Percentiles rank a stretch among this genome's conserved stretches.
These are phyloP conservation scores for Globicephala melas DNA, from an alignment of 2,113 vertebrate genomes.

Conservation along the genomic window DNA sequence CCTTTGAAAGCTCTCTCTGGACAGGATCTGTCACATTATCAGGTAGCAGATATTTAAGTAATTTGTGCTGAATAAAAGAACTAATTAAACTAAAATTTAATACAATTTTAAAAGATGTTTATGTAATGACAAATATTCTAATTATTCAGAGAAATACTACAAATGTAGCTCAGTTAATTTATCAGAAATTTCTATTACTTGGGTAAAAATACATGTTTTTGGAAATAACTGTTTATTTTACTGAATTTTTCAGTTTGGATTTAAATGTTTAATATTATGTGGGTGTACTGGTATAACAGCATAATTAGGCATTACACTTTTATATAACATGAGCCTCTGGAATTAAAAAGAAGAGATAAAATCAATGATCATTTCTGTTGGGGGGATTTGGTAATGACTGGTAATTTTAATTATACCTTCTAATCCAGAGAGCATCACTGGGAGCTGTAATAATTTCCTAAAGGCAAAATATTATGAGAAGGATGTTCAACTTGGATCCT, in stretches of 20 bases:
- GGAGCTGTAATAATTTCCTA: neutral
- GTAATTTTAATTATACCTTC: neutral
- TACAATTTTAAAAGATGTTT: neutral
- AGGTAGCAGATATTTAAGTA: neutral
- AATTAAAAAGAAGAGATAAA: neutral
- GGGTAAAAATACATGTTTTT: neutral
- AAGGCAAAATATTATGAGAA: neutral
- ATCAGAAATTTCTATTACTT: neutral
- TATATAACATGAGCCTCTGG: neutral
- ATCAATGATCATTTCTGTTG: neutral
- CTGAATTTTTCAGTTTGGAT: neutral
- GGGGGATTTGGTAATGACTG: neutral
- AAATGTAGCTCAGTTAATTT: neutral
- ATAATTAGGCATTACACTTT: neutral
- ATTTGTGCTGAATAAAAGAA: neutral
- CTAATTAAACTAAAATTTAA: neutral
- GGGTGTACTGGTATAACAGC: neutral
- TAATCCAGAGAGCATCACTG: neutral
- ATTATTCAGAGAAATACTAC: neutral
- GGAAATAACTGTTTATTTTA: neutral
- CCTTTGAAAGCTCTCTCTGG: neutral
- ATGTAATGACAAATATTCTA: neutral
- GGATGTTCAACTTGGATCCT: neutral
- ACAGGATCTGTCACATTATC: neutral
- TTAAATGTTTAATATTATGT: neutral